Conservation (phyloP, 2,113 vertebrate species). For the Oryzias woworae region DNA sequence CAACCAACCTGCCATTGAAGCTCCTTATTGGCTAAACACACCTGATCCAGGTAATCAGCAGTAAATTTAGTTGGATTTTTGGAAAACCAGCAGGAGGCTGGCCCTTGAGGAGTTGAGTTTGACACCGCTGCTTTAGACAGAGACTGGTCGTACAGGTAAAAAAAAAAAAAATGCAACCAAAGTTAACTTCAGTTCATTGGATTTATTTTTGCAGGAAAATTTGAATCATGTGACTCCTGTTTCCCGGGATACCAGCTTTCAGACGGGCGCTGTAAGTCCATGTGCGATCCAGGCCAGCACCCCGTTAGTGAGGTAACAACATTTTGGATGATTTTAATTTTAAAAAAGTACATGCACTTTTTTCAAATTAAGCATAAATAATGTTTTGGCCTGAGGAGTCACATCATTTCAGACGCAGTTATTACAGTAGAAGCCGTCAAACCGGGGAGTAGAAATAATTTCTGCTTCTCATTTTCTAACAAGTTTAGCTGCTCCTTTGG, state of each 20-base stretch:
- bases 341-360: conserved; percentile 16
- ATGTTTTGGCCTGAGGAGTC: conserved; percentile 43
- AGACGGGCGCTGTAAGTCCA: conserved; percentile 75
- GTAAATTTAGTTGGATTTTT: too few relatives aligned
- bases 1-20: too few relatives aligned
- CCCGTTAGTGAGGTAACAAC: conserved; percentile 75
- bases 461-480: conserved; percentile 36
- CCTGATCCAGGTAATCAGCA: too few relatives aligned
- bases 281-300: conserved; percentile 81
- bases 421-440: conserved; percentile 37
- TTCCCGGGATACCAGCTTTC: conserved; percentile 79
- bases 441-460: conserved; percentile 43
- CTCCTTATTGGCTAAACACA: too few relatives aligned
- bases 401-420: conserved; percentile 34
- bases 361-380: conserved; percentile 20
- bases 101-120: too few relatives aligned
- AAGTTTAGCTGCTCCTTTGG: conserved; percentile 28
- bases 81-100: too few relatives aligned
- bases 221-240: conserved; percentile 82
- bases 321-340: conserved; percentile 11
- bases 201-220: conserved; percentile 68
- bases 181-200: background rate
- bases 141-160: too few relatives aligned
- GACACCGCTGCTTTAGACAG: too few relatives aligned
- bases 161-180: too few relatives aligned